Evolutionary conservation across 2,888 invertebrate species (phyloP).

Genomic region (Tubulanus polymorphus): DNA sequence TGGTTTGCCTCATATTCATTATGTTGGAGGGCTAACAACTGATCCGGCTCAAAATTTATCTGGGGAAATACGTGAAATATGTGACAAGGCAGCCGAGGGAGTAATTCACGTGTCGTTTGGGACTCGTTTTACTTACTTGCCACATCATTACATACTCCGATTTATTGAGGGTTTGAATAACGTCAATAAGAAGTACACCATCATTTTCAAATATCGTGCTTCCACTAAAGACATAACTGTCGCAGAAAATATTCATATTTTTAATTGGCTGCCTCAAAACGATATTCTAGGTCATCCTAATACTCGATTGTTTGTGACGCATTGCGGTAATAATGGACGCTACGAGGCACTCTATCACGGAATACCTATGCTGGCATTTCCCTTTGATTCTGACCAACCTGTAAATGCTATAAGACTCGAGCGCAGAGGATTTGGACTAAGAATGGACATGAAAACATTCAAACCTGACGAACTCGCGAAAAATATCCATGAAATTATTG

Average conservation of each 20-base stretch:
- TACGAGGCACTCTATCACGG: constrained; percentile 30
- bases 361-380: constrained; percentile 29
- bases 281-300: constrained; percentile 27
- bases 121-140: too few species aligned
- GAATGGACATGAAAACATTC: constrained; percentile 18
- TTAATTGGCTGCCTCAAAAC: constrained; percentile 29
- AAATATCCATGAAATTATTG: constrained; percentile 16
- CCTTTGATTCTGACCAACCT: constrained; percentile 24
- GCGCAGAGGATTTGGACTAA: constrained; percentile 23
- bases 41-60: constrained; percentile 17
- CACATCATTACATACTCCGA: too few species aligned
- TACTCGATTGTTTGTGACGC: constrained; percentile 27
- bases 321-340: constrained; percentile 29
- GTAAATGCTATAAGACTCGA: constrained; percentile 23
- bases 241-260: background rate
- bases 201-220: too few species aligned
- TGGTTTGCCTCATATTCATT: constrained; percentile 20
- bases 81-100: constrained; percentile 22
- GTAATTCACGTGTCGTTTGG: constrained; percentile 29
- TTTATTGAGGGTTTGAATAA: too few species aligned
- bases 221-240: too few species aligned
- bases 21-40: constrained; percentile 22
- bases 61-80: constrained; percentile 17
- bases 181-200: too few species aligned
- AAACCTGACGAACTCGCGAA: constrained; percentile 15